These are phyloP conservation scores for Diacarnus erythraeanus DNA, from an alignment of 37 sponge, comb jelly and placozoan species.

Conservation along the genomic window DNA sequence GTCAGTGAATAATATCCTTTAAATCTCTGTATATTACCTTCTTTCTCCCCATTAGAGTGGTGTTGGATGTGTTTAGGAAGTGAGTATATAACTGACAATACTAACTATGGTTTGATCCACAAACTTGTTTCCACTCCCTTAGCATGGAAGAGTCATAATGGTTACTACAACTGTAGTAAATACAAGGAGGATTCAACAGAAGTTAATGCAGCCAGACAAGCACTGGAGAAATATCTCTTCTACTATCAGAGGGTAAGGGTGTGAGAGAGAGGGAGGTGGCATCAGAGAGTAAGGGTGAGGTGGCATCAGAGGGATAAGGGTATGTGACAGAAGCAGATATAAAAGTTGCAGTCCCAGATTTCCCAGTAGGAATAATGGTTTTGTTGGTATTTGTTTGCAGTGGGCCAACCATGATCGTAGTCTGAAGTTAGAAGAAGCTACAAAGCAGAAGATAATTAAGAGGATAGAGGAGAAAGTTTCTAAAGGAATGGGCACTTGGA, in stretches of 20 bases:
- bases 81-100: conserved; percentile 9
- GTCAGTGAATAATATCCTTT: conserved; percentile 38
- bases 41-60: conserved; percentile 50
- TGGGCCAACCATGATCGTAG: conserved; percentile 85
- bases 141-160: conserved; percentile 76
- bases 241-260: conserved; percentile 73
- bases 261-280: too few species aligned
- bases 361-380: neutral
- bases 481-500: conserved; percentile 80
- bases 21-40: neutral
- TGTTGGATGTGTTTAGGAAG: conserved; percentile 90
- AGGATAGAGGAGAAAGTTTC: conserved; percentile 73
- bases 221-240: conserved; percentile 84
- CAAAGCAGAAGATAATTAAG: conserved; percentile 47
- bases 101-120: neutral
- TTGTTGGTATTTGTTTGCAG: conserved; percentile 18
- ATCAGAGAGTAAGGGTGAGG: too few species aligned
- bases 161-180: conserved; percentile 88
- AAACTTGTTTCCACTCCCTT: neutral
- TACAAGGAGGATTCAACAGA: conserved; percentile 52
- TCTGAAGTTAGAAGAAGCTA: conserved; percentile 74
- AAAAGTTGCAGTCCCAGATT: neutral
- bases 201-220: conserved; percentile 48
- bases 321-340: too few species aligned
- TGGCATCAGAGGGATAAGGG: too few species aligned